phyloP scores from a whole-genome alignment of 2,113 vertebrate species.

The Scopus umbretta region DNA sequence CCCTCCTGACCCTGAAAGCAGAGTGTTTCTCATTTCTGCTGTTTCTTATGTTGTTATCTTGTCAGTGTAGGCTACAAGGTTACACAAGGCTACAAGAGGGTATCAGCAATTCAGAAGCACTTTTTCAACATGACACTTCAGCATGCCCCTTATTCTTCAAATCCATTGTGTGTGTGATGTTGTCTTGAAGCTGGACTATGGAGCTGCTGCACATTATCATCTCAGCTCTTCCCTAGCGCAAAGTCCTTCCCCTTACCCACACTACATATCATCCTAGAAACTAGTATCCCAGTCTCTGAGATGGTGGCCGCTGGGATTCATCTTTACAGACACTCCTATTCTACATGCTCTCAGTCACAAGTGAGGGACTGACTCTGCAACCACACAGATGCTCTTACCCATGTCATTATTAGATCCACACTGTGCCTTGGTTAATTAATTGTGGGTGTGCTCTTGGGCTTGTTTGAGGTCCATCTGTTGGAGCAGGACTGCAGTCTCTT shows the following conservation, averaged over 20 bases:
- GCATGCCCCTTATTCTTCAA: background rate
- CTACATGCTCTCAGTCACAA: background rate
- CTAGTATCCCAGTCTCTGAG: background rate
- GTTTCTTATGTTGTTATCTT: background rate
- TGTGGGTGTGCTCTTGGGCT: background rate
- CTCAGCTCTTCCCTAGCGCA: background rate
- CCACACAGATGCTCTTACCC: background rate
- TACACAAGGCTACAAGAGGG: background rate
- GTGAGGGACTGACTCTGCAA: background rate
- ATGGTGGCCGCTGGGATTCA: background rate
- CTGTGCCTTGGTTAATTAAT: background rate
- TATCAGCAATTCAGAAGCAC: background rate
- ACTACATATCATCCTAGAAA: background rate
- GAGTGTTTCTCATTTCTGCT: background rate
- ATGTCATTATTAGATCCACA: background rate
- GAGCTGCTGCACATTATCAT: background rate
- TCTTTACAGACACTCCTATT: background rate
- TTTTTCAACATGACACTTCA: background rate
- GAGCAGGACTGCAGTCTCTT: background rate
- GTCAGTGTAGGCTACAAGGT: background rate
- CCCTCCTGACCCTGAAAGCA: background rate
- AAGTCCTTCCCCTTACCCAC: background rate
- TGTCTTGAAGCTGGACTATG: background rate
- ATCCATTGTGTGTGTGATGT: fast-evolving
- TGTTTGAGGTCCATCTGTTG: background rate